These are phyloP conservation scores for Chionoecetes opilio DNA, from an alignment of 1,140 invertebrate species.

Conservation along the genomic window DNA sequence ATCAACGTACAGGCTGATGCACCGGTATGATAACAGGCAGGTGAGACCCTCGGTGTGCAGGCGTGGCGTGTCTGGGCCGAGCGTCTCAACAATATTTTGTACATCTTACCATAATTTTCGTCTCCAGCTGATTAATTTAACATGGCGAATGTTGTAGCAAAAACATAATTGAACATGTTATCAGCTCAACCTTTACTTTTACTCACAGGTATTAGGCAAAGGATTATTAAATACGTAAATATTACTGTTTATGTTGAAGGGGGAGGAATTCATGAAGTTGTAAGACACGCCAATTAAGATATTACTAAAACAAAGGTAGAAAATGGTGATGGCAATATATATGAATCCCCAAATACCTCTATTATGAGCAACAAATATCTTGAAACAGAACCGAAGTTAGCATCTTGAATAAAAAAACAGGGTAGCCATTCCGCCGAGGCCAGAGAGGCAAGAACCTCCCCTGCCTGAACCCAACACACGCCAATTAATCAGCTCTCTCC, in stretches of 20 bases:
- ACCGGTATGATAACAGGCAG: background rate
- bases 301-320: background rate
- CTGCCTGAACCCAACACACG: background rate
- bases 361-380: background rate
- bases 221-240: background rate
- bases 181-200: background rate
- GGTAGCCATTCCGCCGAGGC: background rate
- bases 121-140: constrained; percentile 29
- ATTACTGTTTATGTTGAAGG: background rate
- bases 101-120: background rate
- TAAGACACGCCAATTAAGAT: background rate
- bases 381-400: constrained; percentile 1
- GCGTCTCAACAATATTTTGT: background rate
- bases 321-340: background rate
- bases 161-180: background rate
- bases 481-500: constrained; percentile 13
- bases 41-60: background rate
- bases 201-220: background rate
- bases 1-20: background rate
- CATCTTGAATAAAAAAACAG: background rate
- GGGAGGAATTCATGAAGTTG: background rate
- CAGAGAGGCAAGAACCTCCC: background rate
- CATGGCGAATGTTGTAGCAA: background rate
- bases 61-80: background rate
- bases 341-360: background rate